Evolutionary conservation across 2,888 invertebrate genomes (phyloP).

Genomic region (Melieria picta): DNA sequence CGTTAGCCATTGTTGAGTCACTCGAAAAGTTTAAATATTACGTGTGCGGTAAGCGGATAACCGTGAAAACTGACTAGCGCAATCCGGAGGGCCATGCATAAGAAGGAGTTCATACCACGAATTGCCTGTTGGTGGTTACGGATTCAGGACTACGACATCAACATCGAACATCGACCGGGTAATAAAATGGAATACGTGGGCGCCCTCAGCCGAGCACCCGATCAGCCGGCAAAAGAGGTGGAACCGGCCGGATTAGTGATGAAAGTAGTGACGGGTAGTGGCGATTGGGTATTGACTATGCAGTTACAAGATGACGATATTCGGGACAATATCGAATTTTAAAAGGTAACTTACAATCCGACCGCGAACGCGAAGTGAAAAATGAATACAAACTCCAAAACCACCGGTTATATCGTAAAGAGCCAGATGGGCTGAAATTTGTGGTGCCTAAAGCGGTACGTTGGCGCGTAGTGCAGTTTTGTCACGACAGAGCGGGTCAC

Average conservation of each 20-base stretch:
- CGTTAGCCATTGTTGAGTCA: conserved; percentile 40
- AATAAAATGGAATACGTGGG: too few relatives aligned
- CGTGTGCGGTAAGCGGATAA: conserved; percentile 40
- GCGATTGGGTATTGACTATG: conserved; percentile 38
- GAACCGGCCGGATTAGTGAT: too few relatives aligned
- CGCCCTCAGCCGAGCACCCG: too few relatives aligned
- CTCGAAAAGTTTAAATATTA: conserved; percentile 41
- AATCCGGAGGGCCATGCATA: conserved; percentile 29
- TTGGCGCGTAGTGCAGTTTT: conserved; percentile 29
- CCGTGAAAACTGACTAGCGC: neutral
- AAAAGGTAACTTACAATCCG: conserved; percentile 40
- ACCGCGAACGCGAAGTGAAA: conserved; percentile 12
- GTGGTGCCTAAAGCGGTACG: conserved; percentile 33
- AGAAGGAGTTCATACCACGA: conserved; percentile 28
- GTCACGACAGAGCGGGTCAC: conserved; percentile 35
- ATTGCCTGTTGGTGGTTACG: neutral
- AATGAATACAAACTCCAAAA: conserved; percentile 26
- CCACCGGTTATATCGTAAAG: conserved; percentile 24
- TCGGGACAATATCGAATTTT: conserved; percentile 22
- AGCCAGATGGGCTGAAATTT: conserved; percentile 29
- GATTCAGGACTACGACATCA: conserved; percentile 1
- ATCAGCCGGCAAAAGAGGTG: conserved; percentile 31
- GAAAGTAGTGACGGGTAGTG: too few relatives aligned
- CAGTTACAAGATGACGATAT: conserved; percentile 34
- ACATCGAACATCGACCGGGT: neutral